Conservation (phyloP, 2,888 invertebrate genomes). For the Noctuana brunneofusca region DNA sequence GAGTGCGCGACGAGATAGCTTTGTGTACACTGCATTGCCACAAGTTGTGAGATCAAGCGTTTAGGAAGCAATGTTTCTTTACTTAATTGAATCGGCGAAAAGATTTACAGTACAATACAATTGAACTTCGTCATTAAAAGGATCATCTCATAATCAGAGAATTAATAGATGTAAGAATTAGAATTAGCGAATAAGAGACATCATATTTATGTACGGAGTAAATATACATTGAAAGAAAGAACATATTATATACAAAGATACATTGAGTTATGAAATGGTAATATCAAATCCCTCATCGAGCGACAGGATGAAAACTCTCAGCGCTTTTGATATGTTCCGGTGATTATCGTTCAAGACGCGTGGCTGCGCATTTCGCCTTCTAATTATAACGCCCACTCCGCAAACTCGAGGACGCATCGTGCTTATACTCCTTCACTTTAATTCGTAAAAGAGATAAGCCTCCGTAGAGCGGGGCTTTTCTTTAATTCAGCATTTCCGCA, state of each 20-base stretch:
- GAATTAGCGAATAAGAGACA: too few relatives aligned
- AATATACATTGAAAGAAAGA: too few relatives aligned
- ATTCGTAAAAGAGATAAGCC: slow-evolving; percentile 34
- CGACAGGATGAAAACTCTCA: slow-evolving; percentile 35
- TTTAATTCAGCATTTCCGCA: slow-evolving; percentile 27
- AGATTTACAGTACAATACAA: too few relatives aligned
- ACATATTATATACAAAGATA: too few relatives aligned
- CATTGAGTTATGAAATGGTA: too few relatives aligned
- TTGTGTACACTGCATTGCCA: slow-evolving; percentile 59
- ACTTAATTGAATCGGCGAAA: neutral
- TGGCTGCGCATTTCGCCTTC: slow-evolving; percentile 77
- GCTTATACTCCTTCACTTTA: slow-evolving; percentile 40
- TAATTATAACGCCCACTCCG: slow-evolving; percentile 67
- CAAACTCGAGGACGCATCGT: slow-evolving; percentile 37
- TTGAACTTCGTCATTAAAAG: too few relatives aligned
- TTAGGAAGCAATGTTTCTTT: slow-evolving; percentile 18
- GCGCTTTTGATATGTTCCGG: slow-evolving; percentile 51
- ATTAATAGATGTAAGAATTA: too few relatives aligned
- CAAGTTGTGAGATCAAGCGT: slow-evolving; percentile 46
- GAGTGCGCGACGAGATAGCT: slow-evolving; percentile 76
- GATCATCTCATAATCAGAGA: too few relatives aligned
- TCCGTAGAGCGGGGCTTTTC: slow-evolving; percentile 24
- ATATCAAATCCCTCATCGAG: neutral
- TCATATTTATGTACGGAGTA: too few relatives aligned
- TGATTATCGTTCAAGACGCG: slow-evolving; percentile 66